A percentile compares a stretch with the other conserved stretches of the same genome.
Conservation (phyloP, 2,888 invertebrate species). For the Shargacucullia verbasci region DNA sequence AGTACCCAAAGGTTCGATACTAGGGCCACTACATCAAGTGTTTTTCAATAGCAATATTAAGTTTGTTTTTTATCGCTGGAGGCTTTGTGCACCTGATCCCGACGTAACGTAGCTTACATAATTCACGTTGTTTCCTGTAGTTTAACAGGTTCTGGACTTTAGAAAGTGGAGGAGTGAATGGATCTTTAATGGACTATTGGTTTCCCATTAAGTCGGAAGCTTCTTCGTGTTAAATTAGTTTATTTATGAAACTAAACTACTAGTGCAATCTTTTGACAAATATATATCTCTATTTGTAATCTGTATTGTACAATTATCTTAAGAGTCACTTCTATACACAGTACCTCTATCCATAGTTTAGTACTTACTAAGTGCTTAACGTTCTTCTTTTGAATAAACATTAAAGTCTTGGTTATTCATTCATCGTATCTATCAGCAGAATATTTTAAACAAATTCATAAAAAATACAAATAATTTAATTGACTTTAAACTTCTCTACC, state of each 20-base stretch:
- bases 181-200: conserved; percentile 49
- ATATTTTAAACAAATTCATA: too few species aligned
- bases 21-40: conserved; percentile 55
- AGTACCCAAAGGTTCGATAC: conserved; percentile 58
- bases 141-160: conserved; percentile 62
- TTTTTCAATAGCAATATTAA: conserved; percentile 56
- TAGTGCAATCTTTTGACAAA: not conserved
- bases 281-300: too few species aligned
- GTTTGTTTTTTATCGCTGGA: conserved; percentile 51
- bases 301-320: too few species aligned
- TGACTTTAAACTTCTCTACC: not conserved
- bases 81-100: conserved; percentile 69
- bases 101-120: conserved; percentile 69
- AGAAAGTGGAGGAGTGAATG: conserved; percentile 67
- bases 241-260: not conserved
- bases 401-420: too few species aligned
- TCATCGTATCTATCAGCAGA: too few species aligned
- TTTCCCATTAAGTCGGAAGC: conserved; percentile 4
- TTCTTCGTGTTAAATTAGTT: conserved; percentile 3
- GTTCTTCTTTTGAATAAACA: too few species aligned
- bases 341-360: too few species aligned
- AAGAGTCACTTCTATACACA: too few species aligned
- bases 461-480: not conserved
- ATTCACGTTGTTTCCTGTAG: conserved; percentile 70
- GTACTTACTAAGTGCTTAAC: too few species aligned